Evolutionary conservation across 2,113 vertebrate species (phyloP).

Genomic region (Peromyscus californicus): DNA sequence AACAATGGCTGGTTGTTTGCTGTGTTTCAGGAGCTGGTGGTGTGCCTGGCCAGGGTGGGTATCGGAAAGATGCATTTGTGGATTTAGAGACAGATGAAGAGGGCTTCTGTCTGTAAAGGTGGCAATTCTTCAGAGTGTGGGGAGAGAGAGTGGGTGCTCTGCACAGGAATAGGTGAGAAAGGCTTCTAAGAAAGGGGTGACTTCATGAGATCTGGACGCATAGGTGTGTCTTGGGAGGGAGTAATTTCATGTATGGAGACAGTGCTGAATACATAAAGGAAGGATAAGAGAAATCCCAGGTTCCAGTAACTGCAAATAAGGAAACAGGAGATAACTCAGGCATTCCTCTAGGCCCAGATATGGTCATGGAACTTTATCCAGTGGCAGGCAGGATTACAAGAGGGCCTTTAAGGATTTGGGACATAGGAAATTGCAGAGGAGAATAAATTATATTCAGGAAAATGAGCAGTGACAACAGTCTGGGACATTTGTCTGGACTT

Average conservation of each 20-base stretch:
- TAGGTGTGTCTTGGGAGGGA: neutral
- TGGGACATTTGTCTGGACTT: neutral
- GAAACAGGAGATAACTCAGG: neutral
- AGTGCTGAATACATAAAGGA: no score
- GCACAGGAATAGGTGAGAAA: neutral
- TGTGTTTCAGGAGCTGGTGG: accelerated
- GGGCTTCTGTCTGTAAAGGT: neutral
- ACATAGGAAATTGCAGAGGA: neutral
- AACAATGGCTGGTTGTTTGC: neutral
- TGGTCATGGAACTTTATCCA: neutral
- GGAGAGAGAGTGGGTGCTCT: no score
- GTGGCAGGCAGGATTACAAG: neutral
- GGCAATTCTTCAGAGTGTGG: neutral
- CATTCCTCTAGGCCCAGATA: neutral
- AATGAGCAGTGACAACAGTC: neutral
- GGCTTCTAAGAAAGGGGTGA: neutral
- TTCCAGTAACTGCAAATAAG: neutral
- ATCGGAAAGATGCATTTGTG: no score
- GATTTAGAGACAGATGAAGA: neutral
- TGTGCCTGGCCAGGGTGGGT: neutral
- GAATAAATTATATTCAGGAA: neutral
- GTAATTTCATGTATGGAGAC: neutral
- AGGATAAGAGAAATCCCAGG: neutral
- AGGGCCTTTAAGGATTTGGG: neutral
- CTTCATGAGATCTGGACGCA: neutral